Evolutionary conservation across 2,888 invertebrate species (phyloP).

Genomic region (Andricus quercusramuli): DNA sequence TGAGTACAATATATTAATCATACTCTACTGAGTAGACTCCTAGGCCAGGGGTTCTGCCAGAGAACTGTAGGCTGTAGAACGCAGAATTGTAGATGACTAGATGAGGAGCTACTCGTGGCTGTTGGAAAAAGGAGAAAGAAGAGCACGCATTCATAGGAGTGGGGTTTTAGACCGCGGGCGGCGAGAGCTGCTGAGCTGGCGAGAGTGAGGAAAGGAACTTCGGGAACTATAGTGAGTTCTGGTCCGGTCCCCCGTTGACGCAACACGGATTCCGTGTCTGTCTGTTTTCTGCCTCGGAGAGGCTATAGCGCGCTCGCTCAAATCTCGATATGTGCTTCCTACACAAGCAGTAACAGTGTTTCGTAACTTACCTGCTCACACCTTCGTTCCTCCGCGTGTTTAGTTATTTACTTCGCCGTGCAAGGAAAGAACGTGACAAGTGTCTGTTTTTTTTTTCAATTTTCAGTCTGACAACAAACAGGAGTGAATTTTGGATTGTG

Average conservation of each 20-base stretch:
- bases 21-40: too few species aligned
- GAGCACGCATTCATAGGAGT: background rate
- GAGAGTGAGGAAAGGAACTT: conserved; percentile 1
- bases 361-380: background rate
- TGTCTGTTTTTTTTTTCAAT: background rate
- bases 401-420: background rate
- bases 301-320: background rate
- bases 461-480: too few species aligned
- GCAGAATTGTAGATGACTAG: too few species aligned
- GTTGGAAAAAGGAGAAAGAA: background rate
- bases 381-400: background rate
- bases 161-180: background rate
- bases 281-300: background rate
- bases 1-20: too few species aligned
- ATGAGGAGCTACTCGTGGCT: too few species aligned
- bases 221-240: background rate
- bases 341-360: too few species aligned
- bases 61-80: too few species aligned
- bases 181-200: background rate
- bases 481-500: background rate
- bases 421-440: background rate
- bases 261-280: background rate
- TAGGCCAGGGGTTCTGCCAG: too few species aligned
- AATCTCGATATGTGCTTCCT: background rate
- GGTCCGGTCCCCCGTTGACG: background rate